Percentiles rank a stretch among this genome's conserved stretches.
Conservation (phyloP, 1,140 invertebrate species). For the Pararge aegeria region DNA sequence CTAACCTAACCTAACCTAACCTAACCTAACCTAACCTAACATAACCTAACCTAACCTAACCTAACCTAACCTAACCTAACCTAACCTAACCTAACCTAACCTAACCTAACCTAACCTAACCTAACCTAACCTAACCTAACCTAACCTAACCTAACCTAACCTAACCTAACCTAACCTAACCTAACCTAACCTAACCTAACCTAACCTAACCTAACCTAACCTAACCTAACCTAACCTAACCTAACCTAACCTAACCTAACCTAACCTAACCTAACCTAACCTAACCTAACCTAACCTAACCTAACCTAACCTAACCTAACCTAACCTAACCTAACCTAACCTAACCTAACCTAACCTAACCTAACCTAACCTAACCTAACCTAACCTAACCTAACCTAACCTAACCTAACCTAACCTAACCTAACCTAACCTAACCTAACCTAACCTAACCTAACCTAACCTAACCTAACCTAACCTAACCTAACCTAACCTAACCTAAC, state of each 20-base stretch:
- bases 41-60: slow-evolving; percentile 8
- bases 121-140: slow-evolving; percentile 10
- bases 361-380: slow-evolving; percentile 9
- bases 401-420: slow-evolving; percentile 8
- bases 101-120: slow-evolving; percentile 10
- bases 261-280: slow-evolving; percentile 10
- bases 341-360: slow-evolving; percentile 10
- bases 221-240: slow-evolving; percentile 10
- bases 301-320: slow-evolving; percentile 10
- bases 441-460: slow-evolving; percentile 8
- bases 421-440: slow-evolving; percentile 8
- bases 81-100: slow-evolving; percentile 7
- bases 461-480: slow-evolving; percentile 8
- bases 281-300: slow-evolving; percentile 10
- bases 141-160: slow-evolving; percentile 10
- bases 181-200: slow-evolving; percentile 10
- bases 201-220: slow-evolving; percentile 10
- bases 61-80: slow-evolving; percentile 7
- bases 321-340: slow-evolving; percentile 10
- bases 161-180: slow-evolving; percentile 10
- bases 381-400: slow-evolving; percentile 9
- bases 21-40: slow-evolving; percentile 10
- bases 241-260: slow-evolving; percentile 10
- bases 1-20: slow-evolving; percentile 10
- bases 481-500: slow-evolving; percentile 8